phyloP scores from a whole-genome alignment of 2,888 invertebrate species.

The Pteria penguin region DNA sequence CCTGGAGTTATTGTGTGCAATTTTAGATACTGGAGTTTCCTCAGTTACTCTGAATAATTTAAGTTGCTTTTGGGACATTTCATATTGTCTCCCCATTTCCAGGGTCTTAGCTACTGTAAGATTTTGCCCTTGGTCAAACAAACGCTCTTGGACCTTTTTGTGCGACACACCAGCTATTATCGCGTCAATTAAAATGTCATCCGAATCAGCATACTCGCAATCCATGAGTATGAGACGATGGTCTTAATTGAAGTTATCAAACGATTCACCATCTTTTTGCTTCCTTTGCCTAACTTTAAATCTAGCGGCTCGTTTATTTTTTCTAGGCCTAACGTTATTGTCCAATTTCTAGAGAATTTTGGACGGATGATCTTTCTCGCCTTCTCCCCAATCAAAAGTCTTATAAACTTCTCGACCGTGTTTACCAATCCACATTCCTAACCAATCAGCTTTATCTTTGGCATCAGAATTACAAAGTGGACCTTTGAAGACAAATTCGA shows the following conservation, averaged over 20 bases:
- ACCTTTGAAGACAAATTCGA: background rate
- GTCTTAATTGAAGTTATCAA: conserved; percentile 45
- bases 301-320: conserved; percentile 47
- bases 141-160: conserved; percentile 36
- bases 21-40: background rate
- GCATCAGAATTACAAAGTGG: background rate
- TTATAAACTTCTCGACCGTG: conserved; percentile 50
- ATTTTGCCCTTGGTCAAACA: conserved; percentile 40
- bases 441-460: background rate
- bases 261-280: conserved; percentile 45
- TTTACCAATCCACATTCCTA: conserved; percentile 44
- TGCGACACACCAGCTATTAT: conserved; percentile 40
- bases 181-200: conserved; percentile 40
- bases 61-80: conserved; percentile 1
- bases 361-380: conserved; percentile 39
- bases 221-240: conserved; percentile 42
- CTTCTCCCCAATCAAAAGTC: conserved; percentile 40
- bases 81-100: conserved; percentile 44
- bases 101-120: conserved; percentile 39
- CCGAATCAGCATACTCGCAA: conserved; percentile 39
- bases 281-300: conserved; percentile 42
- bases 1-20: too few species aligned
- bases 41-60: background rate
- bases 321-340: conserved; percentile 20
- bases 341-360: conserved; percentile 37